phyloP scores from a whole-genome alignment of 2,888 invertebrate species.

The Xestoiulus laeticollis region DNA sequence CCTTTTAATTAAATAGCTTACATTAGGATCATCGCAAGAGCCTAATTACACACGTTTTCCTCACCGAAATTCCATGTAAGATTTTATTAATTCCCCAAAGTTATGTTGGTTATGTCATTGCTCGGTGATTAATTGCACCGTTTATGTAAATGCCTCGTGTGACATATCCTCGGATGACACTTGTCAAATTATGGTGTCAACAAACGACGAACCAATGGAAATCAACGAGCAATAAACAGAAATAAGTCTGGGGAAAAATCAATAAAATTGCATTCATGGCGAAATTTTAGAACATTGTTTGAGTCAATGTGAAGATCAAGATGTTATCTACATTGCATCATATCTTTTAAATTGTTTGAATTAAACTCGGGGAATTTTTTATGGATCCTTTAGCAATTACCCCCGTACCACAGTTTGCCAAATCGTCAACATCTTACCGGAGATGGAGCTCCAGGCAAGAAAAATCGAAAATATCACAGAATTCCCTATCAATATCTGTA shows the following conservation, averaged over 20 bases:
- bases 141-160: background rate
- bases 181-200: constrained; percentile 28
- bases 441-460: too few species aligned
- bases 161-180: constrained; percentile 7
- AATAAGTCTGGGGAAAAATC: too few species aligned
- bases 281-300: background rate
- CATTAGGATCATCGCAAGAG: background rate
- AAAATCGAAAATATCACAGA: too few species aligned
- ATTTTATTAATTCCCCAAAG: background rate
- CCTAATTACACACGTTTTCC: background rate
- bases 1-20: background rate
- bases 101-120: background rate
- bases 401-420: too few species aligned
- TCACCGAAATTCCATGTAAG: background rate
- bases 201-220: background rate
- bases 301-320: background rate
- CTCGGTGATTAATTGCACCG: background rate
- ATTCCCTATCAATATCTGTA: too few species aligned
- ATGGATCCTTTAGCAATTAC: too few species aligned
- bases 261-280: too few species aligned
- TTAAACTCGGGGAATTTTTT: too few species aligned
- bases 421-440: too few species aligned
- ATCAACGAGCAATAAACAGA: background rate
- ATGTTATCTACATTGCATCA: too few species aligned
- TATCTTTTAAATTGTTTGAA: too few species aligned